phyloP scores from a whole-genome alignment of 2,113 vertebrate species.

The Thalassoma bifasciatum region DNA sequence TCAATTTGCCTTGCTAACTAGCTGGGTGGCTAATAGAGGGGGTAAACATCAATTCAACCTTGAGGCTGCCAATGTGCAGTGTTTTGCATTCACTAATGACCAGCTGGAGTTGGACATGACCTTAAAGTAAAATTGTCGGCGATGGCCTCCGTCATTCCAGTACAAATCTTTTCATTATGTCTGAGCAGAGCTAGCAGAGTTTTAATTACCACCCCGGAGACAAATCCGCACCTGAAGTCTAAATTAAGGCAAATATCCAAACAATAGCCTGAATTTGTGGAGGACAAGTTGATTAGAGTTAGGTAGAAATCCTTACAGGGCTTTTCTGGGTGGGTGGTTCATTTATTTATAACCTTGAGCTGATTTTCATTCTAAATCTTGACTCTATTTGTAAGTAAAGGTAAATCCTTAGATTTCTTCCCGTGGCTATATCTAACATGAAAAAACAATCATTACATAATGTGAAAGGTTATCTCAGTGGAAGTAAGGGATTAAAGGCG shows the following conservation, averaged over 20 bases:
- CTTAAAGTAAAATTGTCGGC: slow-evolving; percentile 10
- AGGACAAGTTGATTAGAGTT: slow-evolving; percentile 40
- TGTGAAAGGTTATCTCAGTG: neutral
- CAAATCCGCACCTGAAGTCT: slow-evolving; percentile 20
- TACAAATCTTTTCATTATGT: slow-evolving; percentile 5
- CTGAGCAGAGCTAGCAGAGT: neutral
- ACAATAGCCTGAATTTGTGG: slow-evolving; percentile 7
- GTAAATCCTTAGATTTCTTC: neutral
- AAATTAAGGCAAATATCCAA: slow-evolving; percentile 15
- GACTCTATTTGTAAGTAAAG: neutral
- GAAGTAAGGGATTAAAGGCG: neutral
- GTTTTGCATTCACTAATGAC: slow-evolving; percentile 57
- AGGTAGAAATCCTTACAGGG: slow-evolving; percentile 22
- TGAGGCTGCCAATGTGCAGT: slow-evolving; percentile 28
- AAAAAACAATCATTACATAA: neutral
- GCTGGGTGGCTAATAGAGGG: slow-evolving; percentile 10
- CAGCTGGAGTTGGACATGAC: slow-evolving; percentile 35
- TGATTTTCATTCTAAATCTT: neutral
- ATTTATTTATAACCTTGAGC: slow-evolving; percentile 22
- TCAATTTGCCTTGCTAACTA: slow-evolving; percentile 48
- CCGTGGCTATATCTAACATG: neutral
- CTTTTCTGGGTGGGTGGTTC: neutral
- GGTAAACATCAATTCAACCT: slow-evolving; percentile 44
- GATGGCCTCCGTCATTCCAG: neutral
- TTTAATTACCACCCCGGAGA: slow-evolving; percentile 32